phyloP scores from a whole-genome alignment of 2,797 vertebrate genomes.

The Coregonus sp. region DNA sequence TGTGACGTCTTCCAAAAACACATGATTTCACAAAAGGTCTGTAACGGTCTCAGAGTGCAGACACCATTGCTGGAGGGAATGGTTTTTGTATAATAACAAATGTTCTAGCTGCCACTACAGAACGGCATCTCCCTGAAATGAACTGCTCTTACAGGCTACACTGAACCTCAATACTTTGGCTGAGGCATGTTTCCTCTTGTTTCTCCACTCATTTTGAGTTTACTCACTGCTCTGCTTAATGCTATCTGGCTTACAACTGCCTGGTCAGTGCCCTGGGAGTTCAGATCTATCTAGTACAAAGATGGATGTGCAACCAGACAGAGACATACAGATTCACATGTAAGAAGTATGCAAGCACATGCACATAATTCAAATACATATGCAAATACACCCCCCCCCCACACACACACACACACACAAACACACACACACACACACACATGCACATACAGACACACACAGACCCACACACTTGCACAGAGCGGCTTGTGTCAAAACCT shows the following conservation, averaged over 20 bases:
- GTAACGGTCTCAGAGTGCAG: no score
- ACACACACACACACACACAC: conserved; percentile 4
- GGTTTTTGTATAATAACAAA: no score
- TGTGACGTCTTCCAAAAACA: no score
- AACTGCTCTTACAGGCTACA: background rate
- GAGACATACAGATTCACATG: background rate
- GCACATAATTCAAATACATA: background rate
- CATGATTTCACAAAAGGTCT: no score
- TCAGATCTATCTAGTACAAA: no score
- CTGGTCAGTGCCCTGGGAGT: background rate
- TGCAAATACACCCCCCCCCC: background rate
- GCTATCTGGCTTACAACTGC: background rate
- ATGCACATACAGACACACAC: conserved; percentile 16
- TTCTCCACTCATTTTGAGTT: background rate
- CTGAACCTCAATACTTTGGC: background rate
- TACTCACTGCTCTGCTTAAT: background rate
- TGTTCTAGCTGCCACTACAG: background rate
- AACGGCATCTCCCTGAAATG: conserved; percentile 1
- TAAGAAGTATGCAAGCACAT: background rate
- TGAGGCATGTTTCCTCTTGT: background rate
- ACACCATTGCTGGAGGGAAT: no score
- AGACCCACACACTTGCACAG: conserved; percentile 24
- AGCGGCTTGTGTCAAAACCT: conserved; percentile 50
- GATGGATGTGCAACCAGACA: no score
- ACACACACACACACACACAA: conserved; percentile 3